Evolutionary conservation across 2,888 invertebrate genomes (phyloP), one percentile per base, ranked within the genome.

Genomic region (Conops quadrifasciatus): DNA sequence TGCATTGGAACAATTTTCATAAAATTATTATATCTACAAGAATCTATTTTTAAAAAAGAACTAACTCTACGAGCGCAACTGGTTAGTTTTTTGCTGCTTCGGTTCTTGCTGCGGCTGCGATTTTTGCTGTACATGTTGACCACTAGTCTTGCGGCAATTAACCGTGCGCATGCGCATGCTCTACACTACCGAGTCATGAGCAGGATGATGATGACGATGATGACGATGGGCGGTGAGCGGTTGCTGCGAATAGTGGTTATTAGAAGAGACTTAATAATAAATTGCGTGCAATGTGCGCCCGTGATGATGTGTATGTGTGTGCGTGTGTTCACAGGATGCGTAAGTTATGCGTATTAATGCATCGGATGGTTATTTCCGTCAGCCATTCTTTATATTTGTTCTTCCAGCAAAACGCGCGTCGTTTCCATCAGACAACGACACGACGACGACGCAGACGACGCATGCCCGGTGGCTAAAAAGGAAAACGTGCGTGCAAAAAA

Each of bases 311-410:
- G 65, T 65, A 13, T 51, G 65, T 51, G 49, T 16, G 43, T 53
- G 24, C 15, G 51, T 65, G 26, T 65, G 28, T 51, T 49, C 30
- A 60, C 49, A 28, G 51, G 60, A 51, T 68, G 58, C 51, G 60
- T 67, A 67, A 49, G 60, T 47, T 67, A 26, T 67, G 30, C 47
- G 58, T 36, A 65, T 66, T 64, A 71, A 65, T 65, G 71, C 60
- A 66, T 60, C 28, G 30, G 59, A 49, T 62, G 68, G 59, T 53
- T 49, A 71, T 71, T 71, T 71, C 71, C 71, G 71, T 71, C 71
- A 71, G 60, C 58, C 66, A 45, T 30, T 19, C 30, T 65, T 71
- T 36, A 13, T 66, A 7, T 30, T 58, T 19, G 26, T 69, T 43
- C 49, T 53, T 49, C 24, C 45, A 5, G 28, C 24, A 19, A 21